Conservation (phyloP, 2,888 invertebrate genomes). For the Terebella lapidaria region DNA sequence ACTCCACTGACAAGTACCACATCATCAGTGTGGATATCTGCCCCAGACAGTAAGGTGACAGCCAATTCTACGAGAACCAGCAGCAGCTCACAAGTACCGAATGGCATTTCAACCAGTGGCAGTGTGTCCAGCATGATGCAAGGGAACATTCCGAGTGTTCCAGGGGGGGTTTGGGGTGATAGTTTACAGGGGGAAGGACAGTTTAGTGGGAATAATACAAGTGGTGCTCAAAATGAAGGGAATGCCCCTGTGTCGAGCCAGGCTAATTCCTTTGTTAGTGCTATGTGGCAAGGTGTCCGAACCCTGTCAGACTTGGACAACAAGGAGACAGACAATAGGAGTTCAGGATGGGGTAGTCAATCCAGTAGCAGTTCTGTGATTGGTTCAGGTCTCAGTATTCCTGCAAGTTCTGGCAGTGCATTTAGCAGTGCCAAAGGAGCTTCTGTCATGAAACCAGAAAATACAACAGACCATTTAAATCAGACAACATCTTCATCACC, state of each 20-base stretch:
- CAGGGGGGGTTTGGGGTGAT: not conserved
- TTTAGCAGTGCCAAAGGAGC: not conserved
- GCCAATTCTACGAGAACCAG: too few relatives aligned
- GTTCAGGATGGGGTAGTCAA: not conserved
- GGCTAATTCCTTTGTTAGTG: not conserved
- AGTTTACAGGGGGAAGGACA: not conserved
- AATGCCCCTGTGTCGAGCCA: not conserved
- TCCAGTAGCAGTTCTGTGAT: slow-evolving; percentile 3
- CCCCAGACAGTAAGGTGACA: too few relatives aligned
- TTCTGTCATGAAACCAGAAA: not conserved
- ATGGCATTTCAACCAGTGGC: not conserved
- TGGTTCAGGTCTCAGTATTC: slow-evolving; percentile 1
- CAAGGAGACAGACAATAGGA: not conserved
- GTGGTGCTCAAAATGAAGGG: not conserved
- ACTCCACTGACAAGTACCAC: too few relatives aligned
- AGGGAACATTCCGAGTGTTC: not conserved
- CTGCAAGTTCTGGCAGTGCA: not conserved
- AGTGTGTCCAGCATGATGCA: not conserved
- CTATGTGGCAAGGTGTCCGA: slow-evolving; percentile 3
- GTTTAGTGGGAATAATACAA: not conserved
- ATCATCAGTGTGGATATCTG: too few relatives aligned
- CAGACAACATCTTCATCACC: not conserved
- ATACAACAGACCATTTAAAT: not conserved
- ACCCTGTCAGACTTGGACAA: not conserved
- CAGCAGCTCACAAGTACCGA: not conserved